Base-by-base conservation (phyloP, 2,797 vertebrate genomes). In the Fringilla coelebs region DNA sequence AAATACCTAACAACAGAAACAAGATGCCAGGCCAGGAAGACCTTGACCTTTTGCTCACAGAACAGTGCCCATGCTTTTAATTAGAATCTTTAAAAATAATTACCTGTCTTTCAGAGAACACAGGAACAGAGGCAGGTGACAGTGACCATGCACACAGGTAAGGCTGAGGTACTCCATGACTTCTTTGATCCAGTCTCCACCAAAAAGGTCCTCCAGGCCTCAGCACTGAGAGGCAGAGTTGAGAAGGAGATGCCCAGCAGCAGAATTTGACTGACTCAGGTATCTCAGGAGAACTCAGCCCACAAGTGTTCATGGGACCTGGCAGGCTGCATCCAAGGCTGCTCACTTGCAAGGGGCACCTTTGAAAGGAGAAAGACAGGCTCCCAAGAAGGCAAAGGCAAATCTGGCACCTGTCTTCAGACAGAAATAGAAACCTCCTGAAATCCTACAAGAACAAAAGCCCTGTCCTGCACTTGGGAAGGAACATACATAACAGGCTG, bases 271-370 rank as follows among this genome's bases (percentile, higher is more conserved):
- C 1, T 11, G 9, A 79, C n/a, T 21, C 5, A 0, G 19, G 13
- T 49, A 43, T 29, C 34, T 55, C 57, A 66, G 72, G 19, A 85
- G 19, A 92, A 43, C n/a, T 36, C 31, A 29, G 31, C 11, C 36
- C 49, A 31, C 0, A 11, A 5, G 7, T 2, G 0, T 55, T 45
- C 61, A 32, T 8, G 48, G 20, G 6, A 77, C 36, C 43, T 10
- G 29, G 28, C 1, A 4, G 25, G 31, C 19, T 92, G 51, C 43
- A 46, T 46, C 32, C 60, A 62, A 24, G 13, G 10, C 38, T 10
- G 22, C 38, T 84, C 54, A 48, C 22, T 36, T 72, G 11, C 17
- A 78, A 72, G 49, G 32, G 6, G 7, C 17, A 55, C 13, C 79
- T 67, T 5, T 11, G 21, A 65, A 87, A 41, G 17, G 46, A 67